These are phyloP conservation scores for Mesorhabditis spiculigera DNA, from an alignment of 2,888 invertebrate genomes.

Conservation along the genomic window DNA sequence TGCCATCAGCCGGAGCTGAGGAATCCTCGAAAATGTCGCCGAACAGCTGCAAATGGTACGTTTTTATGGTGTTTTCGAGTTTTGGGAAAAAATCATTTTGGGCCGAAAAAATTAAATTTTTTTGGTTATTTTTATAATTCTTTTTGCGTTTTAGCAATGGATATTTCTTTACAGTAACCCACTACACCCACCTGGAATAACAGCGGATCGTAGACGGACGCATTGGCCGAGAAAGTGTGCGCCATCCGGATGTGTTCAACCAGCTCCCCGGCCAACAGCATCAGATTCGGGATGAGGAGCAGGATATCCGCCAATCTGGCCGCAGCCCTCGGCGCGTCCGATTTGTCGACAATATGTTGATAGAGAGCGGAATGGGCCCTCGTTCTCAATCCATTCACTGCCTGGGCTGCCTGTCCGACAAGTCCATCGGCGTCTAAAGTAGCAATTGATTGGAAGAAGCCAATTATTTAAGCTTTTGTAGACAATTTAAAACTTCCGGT, in stretches of 20 bases:
- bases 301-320: slow-evolving; percentile 44
- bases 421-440: slow-evolving; percentile 32
- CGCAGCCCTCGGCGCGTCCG: slow-evolving; percentile 27
- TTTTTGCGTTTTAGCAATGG: no score
- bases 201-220: slow-evolving; percentile 27
- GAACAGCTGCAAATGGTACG: background rate
- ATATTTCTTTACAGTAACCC: no score
- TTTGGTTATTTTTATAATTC: no score
- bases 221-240: slow-evolving; percentile 29
- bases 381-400: slow-evolving; percentile 37
- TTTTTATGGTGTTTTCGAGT: no score
- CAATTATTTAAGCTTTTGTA: background rate
- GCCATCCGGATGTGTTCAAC: slow-evolving; percentile 47
- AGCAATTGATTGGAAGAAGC: background rate
- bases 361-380: slow-evolving; percentile 43
- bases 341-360: slow-evolving; percentile 26
- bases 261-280: slow-evolving; percentile 42
- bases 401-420: slow-evolving; percentile 25
- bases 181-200: slow-evolving; percentile 28
- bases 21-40: slow-evolving; percentile 6
- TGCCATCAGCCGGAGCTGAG: background rate
- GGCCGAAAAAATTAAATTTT: no score
- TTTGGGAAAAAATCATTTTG: no score
- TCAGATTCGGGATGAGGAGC: slow-evolving; percentile 47
- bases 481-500: no score